A percentile compares a stretch with the other conserved stretches of the same genome.
Evolutionary conservation across 2,888 invertebrate genomes (phyloP).

Genomic region (Scotopteryx bipunctaria): DNA sequence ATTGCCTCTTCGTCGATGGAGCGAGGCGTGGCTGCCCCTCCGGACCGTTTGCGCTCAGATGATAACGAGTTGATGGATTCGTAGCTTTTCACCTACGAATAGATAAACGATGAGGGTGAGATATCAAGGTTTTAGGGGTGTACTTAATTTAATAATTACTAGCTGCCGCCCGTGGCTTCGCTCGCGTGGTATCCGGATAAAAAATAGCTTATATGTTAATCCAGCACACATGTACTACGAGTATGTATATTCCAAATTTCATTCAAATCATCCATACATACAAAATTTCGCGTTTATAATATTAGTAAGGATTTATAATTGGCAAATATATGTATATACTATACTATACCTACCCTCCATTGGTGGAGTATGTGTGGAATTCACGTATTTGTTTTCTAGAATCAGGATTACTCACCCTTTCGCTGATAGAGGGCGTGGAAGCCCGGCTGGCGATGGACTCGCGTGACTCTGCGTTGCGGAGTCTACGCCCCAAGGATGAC

Average conservation of each 20-base stretch:
- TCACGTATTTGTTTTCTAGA: background rate
- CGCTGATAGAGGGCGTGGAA: slow-evolving; percentile 79
- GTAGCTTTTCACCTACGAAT: slow-evolving; percentile 84
- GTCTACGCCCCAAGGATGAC: slow-evolving; percentile 69
- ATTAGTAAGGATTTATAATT: too few species aligned
- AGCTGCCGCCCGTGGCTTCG: too few species aligned
- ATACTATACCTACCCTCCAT: too few species aligned
- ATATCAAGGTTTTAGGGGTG: background rate
- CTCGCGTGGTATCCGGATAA: too few species aligned
- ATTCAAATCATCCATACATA: too few species aligned
- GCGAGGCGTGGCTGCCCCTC: slow-evolving; percentile 78
- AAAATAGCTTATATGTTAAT: too few species aligned
- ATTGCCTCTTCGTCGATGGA: slow-evolving; percentile 76
- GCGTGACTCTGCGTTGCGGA: slow-evolving; percentile 73
- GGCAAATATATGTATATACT: too few species aligned
- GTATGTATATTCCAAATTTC: too few species aligned
- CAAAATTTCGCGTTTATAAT: too few species aligned
- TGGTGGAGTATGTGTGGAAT: too few species aligned
- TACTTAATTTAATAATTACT: too few species aligned
- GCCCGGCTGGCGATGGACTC: slow-evolving; percentile 78
- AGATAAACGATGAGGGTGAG: background rate
- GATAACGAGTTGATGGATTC: slow-evolving; percentile 86
- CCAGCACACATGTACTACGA: too few species aligned
- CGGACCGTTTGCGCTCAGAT: slow-evolving; percentile 82
- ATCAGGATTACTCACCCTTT: slow-evolving; percentile 60